These are phyloP conservation scores for Vireo griseus DNA, from an alignment of 2,797 vertebrate species.

Conservation along the genomic window DNA sequence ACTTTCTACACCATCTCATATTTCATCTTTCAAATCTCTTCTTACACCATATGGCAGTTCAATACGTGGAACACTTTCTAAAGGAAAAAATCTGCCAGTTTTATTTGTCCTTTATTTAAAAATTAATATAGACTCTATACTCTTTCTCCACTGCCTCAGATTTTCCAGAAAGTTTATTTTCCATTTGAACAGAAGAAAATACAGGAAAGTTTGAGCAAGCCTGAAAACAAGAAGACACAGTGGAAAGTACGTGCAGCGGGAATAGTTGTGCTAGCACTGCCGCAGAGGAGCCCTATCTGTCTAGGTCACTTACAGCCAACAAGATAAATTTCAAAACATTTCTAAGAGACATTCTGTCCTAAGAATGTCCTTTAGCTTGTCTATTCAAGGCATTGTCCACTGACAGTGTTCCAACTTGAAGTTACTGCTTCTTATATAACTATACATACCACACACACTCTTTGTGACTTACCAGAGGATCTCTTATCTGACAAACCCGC, in stretches of 20 bases:
- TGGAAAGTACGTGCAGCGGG: neutral
- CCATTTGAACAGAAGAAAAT: neutral
- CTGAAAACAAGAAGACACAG: neutral
- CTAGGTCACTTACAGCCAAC: neutral
- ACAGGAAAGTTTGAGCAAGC: neutral
- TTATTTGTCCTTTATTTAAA: neutral
- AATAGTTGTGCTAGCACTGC: neutral
- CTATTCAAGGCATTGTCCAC: neutral
- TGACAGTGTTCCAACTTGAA: neutral
- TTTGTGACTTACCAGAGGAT: neutral
- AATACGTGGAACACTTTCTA: neutral
- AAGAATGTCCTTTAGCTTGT: neutral
- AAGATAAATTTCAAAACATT: neutral
- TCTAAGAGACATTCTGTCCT: neutral
- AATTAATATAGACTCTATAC: neutral
- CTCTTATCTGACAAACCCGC: neutral
- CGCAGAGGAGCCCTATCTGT: fast-evolving
- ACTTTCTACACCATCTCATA: neutral
- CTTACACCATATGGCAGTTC: neutral
- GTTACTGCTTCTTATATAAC: neutral
- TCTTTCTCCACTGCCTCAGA: neutral
- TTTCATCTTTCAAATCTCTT: neutral
- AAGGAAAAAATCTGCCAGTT: neutral
- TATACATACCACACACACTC: neutral
- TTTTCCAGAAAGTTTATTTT: neutral